phyloP scores from a whole-genome alignment of 1,140 invertebrate species.

The Chionoecetes opilio region DNA sequence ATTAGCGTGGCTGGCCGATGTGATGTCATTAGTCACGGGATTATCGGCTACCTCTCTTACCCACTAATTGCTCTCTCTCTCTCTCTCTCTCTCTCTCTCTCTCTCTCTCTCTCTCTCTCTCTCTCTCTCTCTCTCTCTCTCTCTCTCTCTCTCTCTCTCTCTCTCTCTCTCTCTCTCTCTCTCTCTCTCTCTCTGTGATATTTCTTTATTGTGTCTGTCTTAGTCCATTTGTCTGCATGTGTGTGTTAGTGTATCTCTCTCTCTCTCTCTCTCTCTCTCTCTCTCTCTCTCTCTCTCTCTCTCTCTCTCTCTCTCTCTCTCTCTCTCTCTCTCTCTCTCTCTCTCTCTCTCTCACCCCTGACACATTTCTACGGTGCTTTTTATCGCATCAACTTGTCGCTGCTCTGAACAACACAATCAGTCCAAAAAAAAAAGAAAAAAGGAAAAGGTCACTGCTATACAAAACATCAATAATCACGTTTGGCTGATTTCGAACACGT shows the following conservation, averaged over 20 bases:
- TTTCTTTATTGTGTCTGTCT: too few relatives aligned
- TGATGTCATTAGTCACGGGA: slow-evolving; percentile 7
- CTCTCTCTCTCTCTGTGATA: too few relatives aligned
- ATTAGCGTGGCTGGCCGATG: background rate
- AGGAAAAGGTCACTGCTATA: background rate
- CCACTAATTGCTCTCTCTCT: background rate
- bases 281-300: slow-evolving; percentile 27
- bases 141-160: background rate
- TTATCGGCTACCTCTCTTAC: slow-evolving; percentile 17
- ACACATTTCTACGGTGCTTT: too few relatives aligned
- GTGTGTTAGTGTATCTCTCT: too few relatives aligned
- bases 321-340: slow-evolving; percentile 8
- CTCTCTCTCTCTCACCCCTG: background rate
- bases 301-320: slow-evolving; percentile 20
- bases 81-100: slow-evolving; percentile 27
- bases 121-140: slow-evolving; percentile 8
- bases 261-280: background rate
- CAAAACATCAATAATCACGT: background rate
- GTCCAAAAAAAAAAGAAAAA: background rate
- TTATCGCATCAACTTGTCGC: background rate
- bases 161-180: too few relatives aligned
- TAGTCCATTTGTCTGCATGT: too few relatives aligned
- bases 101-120: slow-evolving; percentile 14
- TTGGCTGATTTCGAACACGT: slow-evolving; percentile 10
- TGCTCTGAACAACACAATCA: background rate